These are phyloP conservation scores for Ecdyonurus torrentis DNA, from an alignment of 2,888 invertebrate species.

Conservation along the genomic window DNA sequence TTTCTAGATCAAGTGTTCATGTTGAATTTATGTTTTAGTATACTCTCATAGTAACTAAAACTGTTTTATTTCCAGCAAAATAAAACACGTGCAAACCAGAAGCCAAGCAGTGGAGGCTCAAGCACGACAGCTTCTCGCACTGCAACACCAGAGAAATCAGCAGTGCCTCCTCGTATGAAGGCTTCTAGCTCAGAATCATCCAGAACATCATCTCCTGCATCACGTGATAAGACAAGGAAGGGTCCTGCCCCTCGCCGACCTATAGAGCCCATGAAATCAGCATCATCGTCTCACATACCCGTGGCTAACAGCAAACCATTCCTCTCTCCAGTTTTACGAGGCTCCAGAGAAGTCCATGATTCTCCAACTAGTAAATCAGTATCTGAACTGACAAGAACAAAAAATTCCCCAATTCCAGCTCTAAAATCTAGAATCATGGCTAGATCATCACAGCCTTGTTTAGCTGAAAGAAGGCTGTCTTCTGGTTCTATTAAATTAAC, in stretches of 20 bases:
- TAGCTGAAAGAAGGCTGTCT: background rate
- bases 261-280: slow-evolving; percentile 1
- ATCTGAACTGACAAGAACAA: background rate
- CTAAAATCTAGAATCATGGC: background rate
- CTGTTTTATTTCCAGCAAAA: too few relatives aligned
- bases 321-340: background rate
- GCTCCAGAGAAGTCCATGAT: background rate
- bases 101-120: slow-evolving; percentile 10
- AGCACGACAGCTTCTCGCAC: slow-evolving; percentile 5
- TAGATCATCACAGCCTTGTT: background rate
- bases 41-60: too few relatives aligned
- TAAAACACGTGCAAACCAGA: slow-evolving; percentile 3
- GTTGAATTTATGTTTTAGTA: too few relatives aligned
- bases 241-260: background rate
- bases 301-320: background rate
- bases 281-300: background rate
- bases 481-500: background rate
- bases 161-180: slow-evolving; percentile 18
- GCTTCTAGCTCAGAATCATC: slow-evolving; percentile 48
- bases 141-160: slow-evolving; percentile 10
- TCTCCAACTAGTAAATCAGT: background rate
- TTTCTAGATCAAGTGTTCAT: too few relatives aligned
- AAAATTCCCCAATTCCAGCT: background rate
- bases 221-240: slow-evolving; percentile 20
- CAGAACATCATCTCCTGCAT: slow-evolving; percentile 48